Percentiles rank a stretch among this genome's conserved stretches.
These are phyloP conservation scores for Misgurnus anguillicaudatus DNA, from an alignment of 2,113 vertebrate genomes.

Conservation along the genomic window DNA sequence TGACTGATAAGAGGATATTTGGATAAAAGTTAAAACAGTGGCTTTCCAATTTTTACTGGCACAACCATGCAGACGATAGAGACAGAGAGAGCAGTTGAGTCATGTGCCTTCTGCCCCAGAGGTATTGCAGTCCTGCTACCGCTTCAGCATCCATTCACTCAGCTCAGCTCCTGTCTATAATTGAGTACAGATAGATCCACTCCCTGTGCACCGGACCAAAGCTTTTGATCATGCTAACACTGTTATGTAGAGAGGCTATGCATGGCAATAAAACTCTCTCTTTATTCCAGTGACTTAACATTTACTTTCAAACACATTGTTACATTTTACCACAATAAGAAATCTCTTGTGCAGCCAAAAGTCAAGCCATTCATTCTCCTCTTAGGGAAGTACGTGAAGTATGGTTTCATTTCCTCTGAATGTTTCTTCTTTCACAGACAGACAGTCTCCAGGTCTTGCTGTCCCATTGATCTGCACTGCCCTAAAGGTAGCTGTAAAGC, in stretches of 20 bases:
- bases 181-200: constrained; percentile 64
- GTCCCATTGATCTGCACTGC: constrained; percentile 23
- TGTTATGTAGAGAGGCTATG: constrained; percentile 11
- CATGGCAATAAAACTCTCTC: background rate
- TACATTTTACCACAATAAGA: background rate
- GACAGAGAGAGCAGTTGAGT: constrained; percentile 41
- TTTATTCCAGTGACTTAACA: constrained; percentile 12
- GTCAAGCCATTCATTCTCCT: constrained; percentile 38
- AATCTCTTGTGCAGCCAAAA: constrained; percentile 1
- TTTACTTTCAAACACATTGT: constrained; percentile 6
- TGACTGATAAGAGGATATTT: constrained; percentile 36
- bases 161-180: constrained; percentile 59
- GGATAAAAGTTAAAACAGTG: constrained; percentile 37
- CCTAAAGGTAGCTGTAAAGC: constrained; percentile 49
- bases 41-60: constrained; percentile 24
- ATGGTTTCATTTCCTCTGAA: constrained; percentile 33
- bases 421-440: constrained; percentile 44
- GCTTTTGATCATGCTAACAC: constrained; percentile 23
- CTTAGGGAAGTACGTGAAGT: constrained; percentile 21
- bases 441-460: constrained; percentile 39
- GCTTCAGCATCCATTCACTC: constrained; percentile 59
- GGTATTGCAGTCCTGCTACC: constrained; percentile 49
- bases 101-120: constrained; percentile 44
- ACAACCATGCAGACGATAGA: constrained; percentile 35
- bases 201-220: constrained; percentile 47